These are phyloP conservation scores for Leptinotarsa undecemlineata DNA, from an alignment of 1,140 invertebrate species.

Conservation along the genomic window DNA sequence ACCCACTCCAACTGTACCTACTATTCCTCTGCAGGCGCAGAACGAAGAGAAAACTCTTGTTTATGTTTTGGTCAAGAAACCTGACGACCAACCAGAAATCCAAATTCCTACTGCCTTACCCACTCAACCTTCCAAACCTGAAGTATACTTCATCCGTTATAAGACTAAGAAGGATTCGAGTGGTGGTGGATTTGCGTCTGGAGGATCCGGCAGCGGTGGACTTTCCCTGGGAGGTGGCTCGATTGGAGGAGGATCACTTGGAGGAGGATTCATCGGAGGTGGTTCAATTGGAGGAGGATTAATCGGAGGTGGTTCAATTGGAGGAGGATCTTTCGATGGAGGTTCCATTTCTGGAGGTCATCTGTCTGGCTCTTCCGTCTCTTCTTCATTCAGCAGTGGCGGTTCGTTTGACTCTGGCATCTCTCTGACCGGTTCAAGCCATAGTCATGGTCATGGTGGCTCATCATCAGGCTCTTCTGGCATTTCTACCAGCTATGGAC, in stretches of 20 bases:
- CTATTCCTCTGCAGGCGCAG: slow-evolving; percentile 65
- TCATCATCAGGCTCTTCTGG: slow-evolving; percentile 19
- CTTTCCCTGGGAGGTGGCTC: slow-evolving; percentile 49
- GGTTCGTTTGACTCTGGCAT: not conserved
- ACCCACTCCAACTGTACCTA: slow-evolving; percentile 73
- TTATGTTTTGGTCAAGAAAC: slow-evolving; percentile 85
- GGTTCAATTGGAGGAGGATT: slow-evolving; percentile 35
- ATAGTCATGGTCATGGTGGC: slow-evolving; percentile 42
- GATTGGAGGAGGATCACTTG: slow-evolving; percentile 49
- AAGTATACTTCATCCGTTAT: slow-evolving; percentile 89
- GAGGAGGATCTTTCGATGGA: slow-evolving; percentile 14
- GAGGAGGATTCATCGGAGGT: slow-evolving; percentile 39
- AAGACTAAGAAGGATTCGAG: slow-evolving; percentile 76
- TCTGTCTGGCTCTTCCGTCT: not conserved
- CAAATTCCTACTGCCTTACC: slow-evolving; percentile 73
- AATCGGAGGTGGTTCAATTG: slow-evolving; percentile 28
- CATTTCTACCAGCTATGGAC: slow-evolving; percentile 60
- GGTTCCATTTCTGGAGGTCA: slow-evolving; percentile 8
- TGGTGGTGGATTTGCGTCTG: slow-evolving; percentile 56
- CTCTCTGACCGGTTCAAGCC: not conserved
- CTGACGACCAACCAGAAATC: slow-evolving; percentile 78
- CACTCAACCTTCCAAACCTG: slow-evolving; percentile 80
- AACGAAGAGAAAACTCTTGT: slow-evolving; percentile 88
- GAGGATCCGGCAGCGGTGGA: slow-evolving; percentile 50
- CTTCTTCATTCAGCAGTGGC: slow-evolving; percentile 13